These are phyloP conservation scores for Fabriciana adippe DNA, from an alignment of 2,888 invertebrate species.

Conservation along the genomic window DNA sequence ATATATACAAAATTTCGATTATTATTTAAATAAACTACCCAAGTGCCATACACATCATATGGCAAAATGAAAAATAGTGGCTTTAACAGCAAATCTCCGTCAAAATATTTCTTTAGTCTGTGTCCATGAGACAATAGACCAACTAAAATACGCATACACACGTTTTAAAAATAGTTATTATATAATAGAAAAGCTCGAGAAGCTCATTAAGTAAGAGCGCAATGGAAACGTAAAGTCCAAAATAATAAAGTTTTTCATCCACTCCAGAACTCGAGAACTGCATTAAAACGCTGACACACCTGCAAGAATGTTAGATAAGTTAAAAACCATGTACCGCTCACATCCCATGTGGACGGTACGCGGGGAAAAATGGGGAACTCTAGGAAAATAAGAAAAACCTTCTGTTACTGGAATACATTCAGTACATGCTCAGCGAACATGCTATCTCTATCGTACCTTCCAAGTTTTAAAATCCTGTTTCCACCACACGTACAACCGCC, in stretches of 20 bases:
- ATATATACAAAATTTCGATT: too few relatives aligned
- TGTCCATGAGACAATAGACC: too few relatives aligned
- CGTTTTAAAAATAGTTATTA: too few relatives aligned
- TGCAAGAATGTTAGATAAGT: slow-evolving; percentile 64
- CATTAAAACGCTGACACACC: slow-evolving; percentile 64
- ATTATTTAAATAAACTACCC: too few relatives aligned
- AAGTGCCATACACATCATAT: too few relatives aligned
- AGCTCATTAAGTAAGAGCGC: slow-evolving; percentile 1
- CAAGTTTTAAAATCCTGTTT: slow-evolving; percentile 48
- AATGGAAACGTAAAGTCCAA: not conserved
- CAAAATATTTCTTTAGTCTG: too few relatives aligned
- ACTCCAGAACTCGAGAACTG: slow-evolving; percentile 46
- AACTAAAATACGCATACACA: too few relatives aligned
- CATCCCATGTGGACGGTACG: slow-evolving; percentile 58
- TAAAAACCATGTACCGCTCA: slow-evolving; percentile 72
- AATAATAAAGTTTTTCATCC: slow-evolving; percentile 28
- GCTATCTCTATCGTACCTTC: slow-evolving; percentile 53
- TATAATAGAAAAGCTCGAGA: too few relatives aligned
- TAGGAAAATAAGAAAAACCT: slow-evolving; percentile 61
- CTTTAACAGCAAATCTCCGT: too few relatives aligned
- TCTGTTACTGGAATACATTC: slow-evolving; percentile 58
- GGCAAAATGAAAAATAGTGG: too few relatives aligned
- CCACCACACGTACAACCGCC: slow-evolving; percentile 39
- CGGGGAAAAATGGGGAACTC: slow-evolving; percentile 53
- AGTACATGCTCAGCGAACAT: slow-evolving; percentile 48